Conservation (phyloP, 2,888 invertebrate genomes). For the Opisthograptis luteolata region DNA sequence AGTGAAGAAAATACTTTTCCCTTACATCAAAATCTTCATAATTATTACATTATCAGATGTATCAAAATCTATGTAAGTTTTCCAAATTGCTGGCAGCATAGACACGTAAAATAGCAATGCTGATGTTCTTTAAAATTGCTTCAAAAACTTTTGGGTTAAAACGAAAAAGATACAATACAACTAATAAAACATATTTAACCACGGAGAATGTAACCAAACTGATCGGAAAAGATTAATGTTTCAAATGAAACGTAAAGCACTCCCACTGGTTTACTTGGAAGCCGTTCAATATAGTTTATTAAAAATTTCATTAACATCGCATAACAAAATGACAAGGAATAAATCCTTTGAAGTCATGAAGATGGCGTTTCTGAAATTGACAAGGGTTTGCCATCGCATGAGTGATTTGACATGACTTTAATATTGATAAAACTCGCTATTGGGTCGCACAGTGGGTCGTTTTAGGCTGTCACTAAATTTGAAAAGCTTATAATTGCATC, state of each 20-base stretch:
- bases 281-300: constrained; percentile 9
- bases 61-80: no score
- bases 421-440: constrained; percentile 23
- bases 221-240: constrained; percentile 2
- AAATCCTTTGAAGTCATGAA: constrained; percentile 5
- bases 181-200: neutral
- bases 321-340: constrained; percentile 13
- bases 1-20: no score
- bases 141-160: neutral
- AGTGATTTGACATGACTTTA: constrained; percentile 8
- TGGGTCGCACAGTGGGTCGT: constrained; percentile 47
- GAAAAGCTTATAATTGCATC: constrained; percentile 67
- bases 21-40: no score
- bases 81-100: no score
- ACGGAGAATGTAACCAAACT: neutral
- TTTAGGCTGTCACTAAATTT: constrained; percentile 64
- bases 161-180: neutral
- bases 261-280: constrained; percentile 15
- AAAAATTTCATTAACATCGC: constrained; percentile 5
- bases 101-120: no score
- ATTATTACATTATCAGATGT: no score
- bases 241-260: constrained; percentile 10
- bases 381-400: constrained; percentile 28
- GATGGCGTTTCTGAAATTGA: constrained; percentile 21
- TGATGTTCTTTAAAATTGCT: no score